Conservation (phyloP, 2,797 vertebrate genomes). For the Mormyrops boulengeri region DNA sequence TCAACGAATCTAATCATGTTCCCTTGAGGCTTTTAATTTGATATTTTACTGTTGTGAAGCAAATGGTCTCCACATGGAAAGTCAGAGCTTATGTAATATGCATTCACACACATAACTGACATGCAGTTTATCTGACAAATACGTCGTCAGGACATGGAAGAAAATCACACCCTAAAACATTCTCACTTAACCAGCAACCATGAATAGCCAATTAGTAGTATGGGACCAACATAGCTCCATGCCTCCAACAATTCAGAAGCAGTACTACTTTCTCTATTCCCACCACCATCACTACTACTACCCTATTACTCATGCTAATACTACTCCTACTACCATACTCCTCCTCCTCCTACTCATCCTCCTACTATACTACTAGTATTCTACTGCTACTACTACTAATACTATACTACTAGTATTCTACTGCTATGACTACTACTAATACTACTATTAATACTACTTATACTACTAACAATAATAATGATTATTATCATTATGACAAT, state of each 20-base stretch:
- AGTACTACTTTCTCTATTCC: background rate
- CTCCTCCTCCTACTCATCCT: background rate
- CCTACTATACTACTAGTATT: background rate
- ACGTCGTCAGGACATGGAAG: background rate
- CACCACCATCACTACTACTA: background rate
- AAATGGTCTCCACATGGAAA: background rate
- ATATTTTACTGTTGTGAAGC: background rate
- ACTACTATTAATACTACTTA: background rate
- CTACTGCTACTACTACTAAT: background rate
- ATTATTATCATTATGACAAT: background rate
- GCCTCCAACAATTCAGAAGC: background rate
- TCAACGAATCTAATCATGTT: background rate
- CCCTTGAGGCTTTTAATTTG: background rate
- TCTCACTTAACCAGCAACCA: background rate
- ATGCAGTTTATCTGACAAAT: background rate
- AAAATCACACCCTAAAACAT: background rate
- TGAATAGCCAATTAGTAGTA: background rate
- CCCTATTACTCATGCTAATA: background rate
- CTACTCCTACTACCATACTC: background rate
- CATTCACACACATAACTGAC: background rate
- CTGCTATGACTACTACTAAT: background rate
- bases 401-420: background rate
- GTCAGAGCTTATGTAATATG: background rate
- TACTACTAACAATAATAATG: background rate
- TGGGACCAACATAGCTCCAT: background rate